Evolutionary conservation across 2,888 invertebrate species (phyloP).

Genomic region (Corythucha ciliata): DNA sequence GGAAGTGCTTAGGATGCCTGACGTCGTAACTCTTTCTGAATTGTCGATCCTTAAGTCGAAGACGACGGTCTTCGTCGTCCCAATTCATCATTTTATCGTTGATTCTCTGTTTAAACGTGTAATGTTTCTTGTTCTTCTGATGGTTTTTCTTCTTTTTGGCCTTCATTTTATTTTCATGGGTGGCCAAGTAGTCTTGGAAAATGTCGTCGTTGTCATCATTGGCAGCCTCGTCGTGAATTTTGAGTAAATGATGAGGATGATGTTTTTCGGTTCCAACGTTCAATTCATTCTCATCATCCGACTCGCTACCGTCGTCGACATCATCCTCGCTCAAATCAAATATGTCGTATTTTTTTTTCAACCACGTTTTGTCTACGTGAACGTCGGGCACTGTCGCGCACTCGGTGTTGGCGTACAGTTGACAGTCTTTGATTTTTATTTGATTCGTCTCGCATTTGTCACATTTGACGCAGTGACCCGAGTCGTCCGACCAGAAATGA

Average conservation of each 20-base stretch:
- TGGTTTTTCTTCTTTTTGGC: background rate
- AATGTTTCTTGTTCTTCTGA: conserved; percentile 13
- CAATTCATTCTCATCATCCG: too few species aligned
- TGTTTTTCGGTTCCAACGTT: too few species aligned
- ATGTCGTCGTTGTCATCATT: conserved; percentile 20
- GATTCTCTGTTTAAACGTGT: conserved; percentile 14
- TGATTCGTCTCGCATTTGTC: conserved; percentile 16
- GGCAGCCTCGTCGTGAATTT: conserved; percentile 12
- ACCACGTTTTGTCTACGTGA: conserved; percentile 17
- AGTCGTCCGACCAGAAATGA: conserved; percentile 19
- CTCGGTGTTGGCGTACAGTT: conserved; percentile 14
- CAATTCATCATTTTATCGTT: conserved; percentile 20
- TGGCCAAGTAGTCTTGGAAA: conserved; percentile 19
- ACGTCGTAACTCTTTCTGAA: background rate
- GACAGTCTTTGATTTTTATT: conserved; percentile 13
- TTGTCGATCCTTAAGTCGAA: conserved; percentile 7
- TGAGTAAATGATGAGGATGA: conserved; percentile 14
- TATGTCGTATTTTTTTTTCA: conserved; percentile 20
- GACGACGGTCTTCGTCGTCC: conserved; percentile 10
- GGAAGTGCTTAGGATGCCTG: too few species aligned
- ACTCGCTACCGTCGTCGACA: too few species aligned
- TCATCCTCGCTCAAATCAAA: conserved; percentile 18
- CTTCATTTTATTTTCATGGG: conserved; percentile 8
- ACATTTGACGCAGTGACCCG: conserved; percentile 14
- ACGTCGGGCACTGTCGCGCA: conserved; percentile 14